Evolutionary conservation across 2,797 vertebrate genomes (phyloP).

Genomic region (Calcarius lapponicus): DNA sequence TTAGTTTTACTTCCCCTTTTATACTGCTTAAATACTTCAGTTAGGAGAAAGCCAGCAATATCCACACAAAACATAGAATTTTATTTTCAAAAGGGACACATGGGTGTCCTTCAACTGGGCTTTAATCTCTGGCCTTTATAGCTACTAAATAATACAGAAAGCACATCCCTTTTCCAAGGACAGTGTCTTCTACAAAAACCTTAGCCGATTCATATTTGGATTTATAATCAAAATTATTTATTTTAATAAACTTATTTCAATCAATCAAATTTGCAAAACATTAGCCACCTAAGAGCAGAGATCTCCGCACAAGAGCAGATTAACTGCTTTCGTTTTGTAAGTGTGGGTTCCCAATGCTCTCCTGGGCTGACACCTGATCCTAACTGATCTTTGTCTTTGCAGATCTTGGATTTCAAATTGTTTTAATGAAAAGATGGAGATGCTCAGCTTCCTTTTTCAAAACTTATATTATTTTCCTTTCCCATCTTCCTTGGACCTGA

Average conservation of each 20-base stretch:
- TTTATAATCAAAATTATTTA: not conserved
- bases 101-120: not conserved
- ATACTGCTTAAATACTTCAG: not conserved
- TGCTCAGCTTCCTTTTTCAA: not conserved
- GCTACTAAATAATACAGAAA: not conserved
- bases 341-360: not conserved
- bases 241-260: not conserved
- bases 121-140: not conserved
- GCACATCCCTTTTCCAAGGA: not conserved
- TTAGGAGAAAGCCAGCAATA: not conserved
- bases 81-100: not conserved
- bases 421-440: not conserved
- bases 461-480: not conserved
- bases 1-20: not conserved
- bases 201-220: not conserved
- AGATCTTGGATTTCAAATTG: not conserved
- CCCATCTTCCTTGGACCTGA: not conserved
- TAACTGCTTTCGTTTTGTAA: not conserved
- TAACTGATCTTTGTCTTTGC: not conserved
- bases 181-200: not conserved
- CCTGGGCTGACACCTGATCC: not conserved
- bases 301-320: not conserved
- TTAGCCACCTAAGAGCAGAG: not conserved
- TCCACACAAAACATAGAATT: not conserved
- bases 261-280: not conserved